phyloP scores from a whole-genome alignment of 23 tunicate species.

The Halocynthia roretzi region DNA sequence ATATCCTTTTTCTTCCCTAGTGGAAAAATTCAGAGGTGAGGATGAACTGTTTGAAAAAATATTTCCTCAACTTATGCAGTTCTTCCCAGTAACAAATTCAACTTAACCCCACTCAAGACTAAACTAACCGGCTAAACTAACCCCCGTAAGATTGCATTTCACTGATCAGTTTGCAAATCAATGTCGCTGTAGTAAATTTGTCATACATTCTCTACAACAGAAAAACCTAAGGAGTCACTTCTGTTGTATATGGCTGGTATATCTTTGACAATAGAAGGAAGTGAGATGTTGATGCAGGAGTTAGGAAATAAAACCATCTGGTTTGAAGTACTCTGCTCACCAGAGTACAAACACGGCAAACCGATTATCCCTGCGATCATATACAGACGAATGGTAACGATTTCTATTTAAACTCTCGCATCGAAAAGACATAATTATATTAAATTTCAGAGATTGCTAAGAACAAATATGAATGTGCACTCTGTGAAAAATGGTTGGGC shows the following conservation, averaged over 20 bases:
- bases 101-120: background rate
- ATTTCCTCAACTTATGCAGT: background rate
- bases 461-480: constrained; percentile 4
- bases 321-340: constrained; percentile 16
- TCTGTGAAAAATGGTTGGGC: constrained; percentile 18
- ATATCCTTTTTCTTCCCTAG: background rate
- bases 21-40: background rate
- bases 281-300: background rate
- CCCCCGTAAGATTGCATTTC: background rate
- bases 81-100: background rate
- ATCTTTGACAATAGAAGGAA: background rate
- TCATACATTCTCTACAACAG: background rate
- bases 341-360: background rate
- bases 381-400: constrained; percentile 7
- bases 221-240: background rate
- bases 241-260: constrained; percentile 3
- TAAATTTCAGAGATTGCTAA: background rate
- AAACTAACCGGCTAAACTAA: too few species aligned
- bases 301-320: background rate
- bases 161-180: background rate
- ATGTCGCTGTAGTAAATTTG: background rate
- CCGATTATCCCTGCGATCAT: constrained; percentile 3
- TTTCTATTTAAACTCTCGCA: background rate
- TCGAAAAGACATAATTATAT: background rate
- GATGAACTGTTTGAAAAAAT: background rate